phyloP scores from a whole-genome alignment of 2,888 invertebrate genomes.

The Drosophila melanocephala region DNA sequence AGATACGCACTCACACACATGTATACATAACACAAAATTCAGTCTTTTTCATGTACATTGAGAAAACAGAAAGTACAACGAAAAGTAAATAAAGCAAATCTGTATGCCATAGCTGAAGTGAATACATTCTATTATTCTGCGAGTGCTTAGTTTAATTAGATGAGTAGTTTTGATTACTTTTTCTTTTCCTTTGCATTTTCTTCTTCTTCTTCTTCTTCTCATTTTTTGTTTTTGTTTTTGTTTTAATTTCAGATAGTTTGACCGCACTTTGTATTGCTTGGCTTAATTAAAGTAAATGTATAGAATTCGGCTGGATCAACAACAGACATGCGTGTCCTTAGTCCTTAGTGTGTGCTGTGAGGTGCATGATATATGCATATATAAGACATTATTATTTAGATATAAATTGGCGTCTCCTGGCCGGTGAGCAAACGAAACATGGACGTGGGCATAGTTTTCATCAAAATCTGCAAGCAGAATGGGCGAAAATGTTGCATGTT shows the following conservation, averaged over 20 bases:
- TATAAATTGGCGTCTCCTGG: slow-evolving; percentile 99
- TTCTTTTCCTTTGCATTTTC: background rate
- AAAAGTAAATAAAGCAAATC: slow-evolving; percentile 27
- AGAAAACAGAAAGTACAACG: slow-evolving; percentile 29
- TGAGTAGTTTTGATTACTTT: slow-evolving; percentile 24
- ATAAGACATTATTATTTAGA: slow-evolving; percentile 87
- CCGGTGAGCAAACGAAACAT: slow-evolving; percentile 99
- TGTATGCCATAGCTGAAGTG: slow-evolving; percentile 21
- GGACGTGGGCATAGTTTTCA: slow-evolving; percentile 99
- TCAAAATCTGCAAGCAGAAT: slow-evolving; percentile 93
- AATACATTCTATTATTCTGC: slow-evolving; percentile 22
- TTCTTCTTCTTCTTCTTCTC: background rate
- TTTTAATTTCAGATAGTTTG: slow-evolving; percentile 26
- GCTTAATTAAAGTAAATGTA: slow-evolving; percentile 21
- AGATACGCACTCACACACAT: slow-evolving; percentile 12
- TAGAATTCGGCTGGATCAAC: slow-evolving; percentile 8
- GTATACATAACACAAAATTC: slow-evolving; percentile 54
- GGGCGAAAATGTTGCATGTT: background rate
- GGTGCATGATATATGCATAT: slow-evolving; percentile 35
- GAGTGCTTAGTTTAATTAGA: slow-evolving; percentile 36
- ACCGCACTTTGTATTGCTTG: slow-evolving; percentile 8
- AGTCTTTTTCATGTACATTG: slow-evolving; percentile 71
- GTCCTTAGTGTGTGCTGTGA: slow-evolving; percentile 28
- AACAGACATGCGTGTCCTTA: slow-evolving; percentile 15
- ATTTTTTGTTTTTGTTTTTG: background rate